Conservation (phyloP, 2,888 invertebrate species). For the Mimas tiliae region DNA sequence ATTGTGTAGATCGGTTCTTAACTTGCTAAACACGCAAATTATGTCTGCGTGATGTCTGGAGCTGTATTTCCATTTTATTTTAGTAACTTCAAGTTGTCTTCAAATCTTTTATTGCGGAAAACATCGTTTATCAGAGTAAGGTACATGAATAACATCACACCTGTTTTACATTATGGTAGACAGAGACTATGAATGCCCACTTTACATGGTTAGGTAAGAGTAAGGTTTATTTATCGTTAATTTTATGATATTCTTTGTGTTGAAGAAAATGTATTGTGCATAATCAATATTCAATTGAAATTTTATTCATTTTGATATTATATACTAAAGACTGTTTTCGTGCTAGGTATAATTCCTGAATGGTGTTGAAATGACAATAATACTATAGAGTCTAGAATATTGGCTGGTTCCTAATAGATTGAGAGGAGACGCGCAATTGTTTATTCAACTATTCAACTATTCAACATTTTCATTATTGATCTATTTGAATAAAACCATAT, state of each 20-base stretch:
- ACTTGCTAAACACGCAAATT: constrained; percentile 3
- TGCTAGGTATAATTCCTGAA: not conserved
- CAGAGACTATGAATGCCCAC: too few relatives aligned
- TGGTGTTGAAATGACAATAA: not conserved
- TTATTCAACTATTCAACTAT: constrained; percentile 1
- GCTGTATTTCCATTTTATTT: not conserved
- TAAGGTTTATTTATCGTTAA: not conserved
- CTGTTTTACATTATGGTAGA: too few relatives aligned
- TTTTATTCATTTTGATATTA: too few relatives aligned
- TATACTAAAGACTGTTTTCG: not conserved
- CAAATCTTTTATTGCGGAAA: not conserved
- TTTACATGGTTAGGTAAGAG: too few relatives aligned
- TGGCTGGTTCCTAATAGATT: not conserved
- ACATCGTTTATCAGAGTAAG: not conserved
- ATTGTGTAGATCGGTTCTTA: constrained; percentile 3
- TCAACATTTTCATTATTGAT: not conserved
- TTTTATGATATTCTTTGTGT: too few relatives aligned
- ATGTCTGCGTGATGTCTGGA: not conserved
- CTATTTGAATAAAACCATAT: not conserved
- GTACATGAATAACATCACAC: not conserved
- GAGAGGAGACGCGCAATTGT: not conserved
- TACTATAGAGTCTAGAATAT: not conserved
- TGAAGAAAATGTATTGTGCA: too few relatives aligned
- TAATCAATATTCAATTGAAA: too few relatives aligned
- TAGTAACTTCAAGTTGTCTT: not conserved